Evolutionary conservation across 1,140 invertebrate genomes (phyloP), one percentile per base, ranked within the genome.

Genomic region (Macrobrachium nipponense): DNA sequence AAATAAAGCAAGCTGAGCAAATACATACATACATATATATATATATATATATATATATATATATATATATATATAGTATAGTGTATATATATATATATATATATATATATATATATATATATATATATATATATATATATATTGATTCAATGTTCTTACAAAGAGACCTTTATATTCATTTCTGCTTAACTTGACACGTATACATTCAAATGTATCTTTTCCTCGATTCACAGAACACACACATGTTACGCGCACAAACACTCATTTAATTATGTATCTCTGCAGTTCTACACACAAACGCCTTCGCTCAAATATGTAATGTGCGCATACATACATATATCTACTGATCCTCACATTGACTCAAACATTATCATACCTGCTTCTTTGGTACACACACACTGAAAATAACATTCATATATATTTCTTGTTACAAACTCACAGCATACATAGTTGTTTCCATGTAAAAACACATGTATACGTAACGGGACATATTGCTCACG

Each of bases 281-380:
- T 36, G 27, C 27, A 76, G 5, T 12, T 27, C 8, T 43, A 75
- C 72, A 44, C 72, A 75, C 72, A 27, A 8, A 27, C 72, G 43
- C 72, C 8, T 12, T 6, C 72, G 20, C 73, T 20, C 73, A 76
- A 17, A 1, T 51, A 51, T 51, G 17, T 51, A 5, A 51, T 51
- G 51, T 51, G 59, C 44, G 20, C 44, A 58, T 51, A 44, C 72
- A 75, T 43, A 75, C 72, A 75, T 43, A 44, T 43, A 75, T 43
- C 17, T 43, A 75, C 20, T 5, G 8, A 75, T 10, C 11, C 12
- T n/a, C 11, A 68, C 64, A n/a, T 14, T 17, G 10, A 4, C 27
- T 2, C 27, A 36, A 36, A 36, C 27, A 36, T 36, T 36, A 36
- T 4, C 27, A 36, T 36, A 36, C 27, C 27, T 36, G 27, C 27